A percentile compares a stretch with the other conserved stretches of the same genome.
Conservation (phyloP, 2,888 invertebrate species). For the Spodoptera picta region DNA sequence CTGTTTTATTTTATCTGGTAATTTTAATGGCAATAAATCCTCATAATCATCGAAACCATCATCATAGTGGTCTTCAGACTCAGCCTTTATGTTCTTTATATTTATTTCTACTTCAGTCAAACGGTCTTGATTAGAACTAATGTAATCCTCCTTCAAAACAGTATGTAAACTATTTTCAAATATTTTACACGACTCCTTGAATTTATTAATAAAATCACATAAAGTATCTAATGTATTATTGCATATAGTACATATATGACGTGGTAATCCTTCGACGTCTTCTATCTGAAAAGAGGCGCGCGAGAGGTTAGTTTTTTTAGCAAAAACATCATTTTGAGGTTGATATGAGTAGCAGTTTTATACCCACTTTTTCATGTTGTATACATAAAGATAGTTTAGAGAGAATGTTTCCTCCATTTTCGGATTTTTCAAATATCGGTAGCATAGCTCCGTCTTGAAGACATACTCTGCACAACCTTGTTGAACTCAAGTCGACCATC, state of each 20-base stretch:
- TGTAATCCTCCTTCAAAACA: constrained; percentile 68
- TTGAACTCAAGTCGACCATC: constrained; percentile 43
- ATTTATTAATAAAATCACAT: constrained; percentile 74
- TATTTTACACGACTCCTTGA: constrained; percentile 69
- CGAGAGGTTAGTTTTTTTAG: not conserved
- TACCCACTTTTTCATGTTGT: constrained; percentile 71
- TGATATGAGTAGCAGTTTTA: constrained; percentile 1
- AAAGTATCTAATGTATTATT: constrained; percentile 68
- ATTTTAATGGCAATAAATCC: constrained; percentile 59
- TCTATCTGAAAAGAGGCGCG: constrained; percentile 70
- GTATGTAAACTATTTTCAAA: constrained; percentile 66
- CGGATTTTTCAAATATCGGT: constrained; percentile 73
- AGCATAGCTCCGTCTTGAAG: constrained; percentile 71
- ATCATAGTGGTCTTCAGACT: constrained; percentile 57
- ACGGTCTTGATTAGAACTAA: constrained; percentile 32
- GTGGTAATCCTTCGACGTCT: constrained; percentile 78
- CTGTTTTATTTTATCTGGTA: constrained; percentile 43
- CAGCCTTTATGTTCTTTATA: constrained; percentile 63
- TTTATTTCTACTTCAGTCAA: constrained; percentile 59
- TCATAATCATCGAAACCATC: constrained; percentile 56
- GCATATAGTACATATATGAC: constrained; percentile 75
- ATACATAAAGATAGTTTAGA: constrained; percentile 73
- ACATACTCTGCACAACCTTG: constrained; percentile 78
- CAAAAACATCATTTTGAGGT: not conserved
- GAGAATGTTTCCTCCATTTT: constrained; percentile 59